phyloP scores from a whole-genome alignment of 92 coral and sea anemone genomes.

The Phenganax marumi region DNA sequence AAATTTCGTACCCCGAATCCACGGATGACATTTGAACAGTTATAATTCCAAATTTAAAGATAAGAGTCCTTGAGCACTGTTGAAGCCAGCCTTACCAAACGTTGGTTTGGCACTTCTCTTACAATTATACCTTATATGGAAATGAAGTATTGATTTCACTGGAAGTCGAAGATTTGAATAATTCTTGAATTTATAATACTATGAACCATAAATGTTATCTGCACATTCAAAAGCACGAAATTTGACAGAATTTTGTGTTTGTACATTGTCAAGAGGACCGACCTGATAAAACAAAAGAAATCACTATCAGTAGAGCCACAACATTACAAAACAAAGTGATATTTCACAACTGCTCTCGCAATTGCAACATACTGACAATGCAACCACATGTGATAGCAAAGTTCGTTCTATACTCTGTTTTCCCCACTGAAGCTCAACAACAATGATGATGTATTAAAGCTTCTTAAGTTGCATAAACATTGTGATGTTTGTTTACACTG shows the following conservation, averaged over 20 bases:
- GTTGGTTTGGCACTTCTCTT: no score
- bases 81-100: background rate
- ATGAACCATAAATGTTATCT: background rate
- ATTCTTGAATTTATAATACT: no score
- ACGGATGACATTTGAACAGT: background rate
- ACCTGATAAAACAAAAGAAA: slow-evolving; percentile 36
- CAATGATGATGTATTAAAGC: no score
- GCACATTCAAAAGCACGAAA: slow-evolving; percentile 25
- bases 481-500: no score
- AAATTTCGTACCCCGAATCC: slow-evolving; percentile 26
- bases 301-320: slow-evolving; percentile 14
- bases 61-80: background rate
- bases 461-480: no score
- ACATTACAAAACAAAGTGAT: background rate
- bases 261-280: slow-evolving; percentile 25
- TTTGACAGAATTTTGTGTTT: slow-evolving; percentile 21
- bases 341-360: background rate
- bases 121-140: no score
- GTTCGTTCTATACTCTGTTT: no score
- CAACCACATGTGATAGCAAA: background rate
- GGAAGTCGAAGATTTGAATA: no score
- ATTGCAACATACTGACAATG: background rate
- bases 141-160: no score
- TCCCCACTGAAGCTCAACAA: no score
- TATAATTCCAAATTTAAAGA: background rate